Conservation (phyloP, 2,888 invertebrate genomes). For the Tupiocoris notatus region DNA sequence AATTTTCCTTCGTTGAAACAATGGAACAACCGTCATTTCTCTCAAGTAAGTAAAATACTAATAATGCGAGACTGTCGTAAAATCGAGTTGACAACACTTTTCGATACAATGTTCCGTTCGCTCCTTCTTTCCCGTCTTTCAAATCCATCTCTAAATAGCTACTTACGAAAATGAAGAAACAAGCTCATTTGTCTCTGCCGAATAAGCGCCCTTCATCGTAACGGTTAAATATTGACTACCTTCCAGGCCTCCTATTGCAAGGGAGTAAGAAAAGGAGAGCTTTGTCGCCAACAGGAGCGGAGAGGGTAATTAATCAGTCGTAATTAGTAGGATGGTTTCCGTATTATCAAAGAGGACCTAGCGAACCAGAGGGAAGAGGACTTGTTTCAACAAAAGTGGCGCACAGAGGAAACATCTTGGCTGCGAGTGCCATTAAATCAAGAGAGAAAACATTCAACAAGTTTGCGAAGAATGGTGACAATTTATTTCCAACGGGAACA, state of each 20-base stretch:
- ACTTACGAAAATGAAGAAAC: conserved; percentile 1
- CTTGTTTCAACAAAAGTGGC: neutral
- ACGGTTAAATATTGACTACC: neutral
- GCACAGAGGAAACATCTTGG: neutral
- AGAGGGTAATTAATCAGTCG: neutral
- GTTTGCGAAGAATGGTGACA: neutral
- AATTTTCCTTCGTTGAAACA: no score
- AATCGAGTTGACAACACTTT: no score
- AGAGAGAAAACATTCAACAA: conserved; percentile 14
- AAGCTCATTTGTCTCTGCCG: neutral
- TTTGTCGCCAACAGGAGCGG: neutral
- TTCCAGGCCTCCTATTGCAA: neutral
- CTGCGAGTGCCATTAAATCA: conserved; percentile 20
- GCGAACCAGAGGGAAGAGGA: no score
- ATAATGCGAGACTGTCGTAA: no score
- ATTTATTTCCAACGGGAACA: no score
- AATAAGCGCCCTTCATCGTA: neutral
- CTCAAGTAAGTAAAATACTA: no score
- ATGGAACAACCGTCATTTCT: no score
- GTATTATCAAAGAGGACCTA: neutral
- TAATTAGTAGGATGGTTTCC: neutral
- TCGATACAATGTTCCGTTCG: no score
- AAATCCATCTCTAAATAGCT: neutral
- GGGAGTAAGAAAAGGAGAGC: neutral
- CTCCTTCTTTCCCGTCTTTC: no score